These are phyloP conservation scores for Panurus biarmicus DNA, from an alignment of 2,113 vertebrate genomes.

Conservation along the genomic window DNA sequence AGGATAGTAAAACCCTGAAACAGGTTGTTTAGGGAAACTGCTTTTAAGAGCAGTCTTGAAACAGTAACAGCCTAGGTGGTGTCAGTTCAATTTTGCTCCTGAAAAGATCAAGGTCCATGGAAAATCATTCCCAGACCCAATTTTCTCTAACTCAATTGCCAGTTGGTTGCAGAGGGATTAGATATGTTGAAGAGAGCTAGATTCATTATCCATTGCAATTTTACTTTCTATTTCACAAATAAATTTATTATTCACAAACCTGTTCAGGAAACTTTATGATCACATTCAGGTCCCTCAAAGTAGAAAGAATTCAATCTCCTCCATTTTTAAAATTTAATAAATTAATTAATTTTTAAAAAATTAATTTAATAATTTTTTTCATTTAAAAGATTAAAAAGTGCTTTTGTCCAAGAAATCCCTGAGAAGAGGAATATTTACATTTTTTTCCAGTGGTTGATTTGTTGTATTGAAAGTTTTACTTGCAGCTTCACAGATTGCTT, in stretches of 20 bases:
- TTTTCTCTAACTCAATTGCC: background rate
- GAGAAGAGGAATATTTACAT: background rate
- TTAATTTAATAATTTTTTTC: no score
- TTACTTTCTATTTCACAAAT: background rate
- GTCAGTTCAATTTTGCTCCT: background rate
- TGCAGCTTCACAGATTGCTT: background rate
- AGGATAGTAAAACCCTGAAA: background rate
- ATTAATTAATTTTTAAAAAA: no score
- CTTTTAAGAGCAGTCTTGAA: background rate
- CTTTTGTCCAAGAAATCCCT: background rate
- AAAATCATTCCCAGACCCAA: background rate
- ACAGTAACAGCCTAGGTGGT: background rate
- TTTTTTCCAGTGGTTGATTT: background rate
- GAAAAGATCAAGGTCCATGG: background rate
- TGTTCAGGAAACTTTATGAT: background rate
- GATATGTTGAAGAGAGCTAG: background rate
- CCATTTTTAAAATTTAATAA: no score
- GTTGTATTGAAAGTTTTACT: background rate
- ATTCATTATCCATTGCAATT: background rate
- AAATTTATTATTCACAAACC: background rate
- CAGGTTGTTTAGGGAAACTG: background rate
- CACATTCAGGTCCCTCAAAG: background rate
- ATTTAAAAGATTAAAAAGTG: background rate
- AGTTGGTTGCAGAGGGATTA: background rate
- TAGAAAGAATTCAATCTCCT: background rate